A percentile compares a stretch with the other conserved stretches of the same genome.
Evolutionary conservation across 2,797 vertebrate species (phyloP).

Genomic region (Schizothorax lantsangensis): DNA sequence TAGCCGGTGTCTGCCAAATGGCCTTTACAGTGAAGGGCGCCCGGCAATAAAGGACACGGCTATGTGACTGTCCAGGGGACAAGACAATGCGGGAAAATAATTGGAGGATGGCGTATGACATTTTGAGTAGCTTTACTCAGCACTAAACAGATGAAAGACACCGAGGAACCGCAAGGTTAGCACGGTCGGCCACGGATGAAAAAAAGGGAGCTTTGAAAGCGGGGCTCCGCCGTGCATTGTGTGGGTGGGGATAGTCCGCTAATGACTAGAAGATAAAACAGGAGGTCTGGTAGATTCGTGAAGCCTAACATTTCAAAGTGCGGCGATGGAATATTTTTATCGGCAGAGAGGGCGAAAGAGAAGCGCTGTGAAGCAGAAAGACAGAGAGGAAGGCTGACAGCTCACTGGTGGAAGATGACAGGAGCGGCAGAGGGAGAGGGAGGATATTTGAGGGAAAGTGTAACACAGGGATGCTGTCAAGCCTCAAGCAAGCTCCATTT

Average conservation of each 20-base stretch:
- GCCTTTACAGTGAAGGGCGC: constrained; percentile 55
- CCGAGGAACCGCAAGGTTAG: constrained; percentile 49
- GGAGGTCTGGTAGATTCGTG: constrained; percentile 68
- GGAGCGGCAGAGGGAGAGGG: constrained; percentile 65
- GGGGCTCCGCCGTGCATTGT: constrained; percentile 61
- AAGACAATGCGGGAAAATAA: constrained; percentile 66
- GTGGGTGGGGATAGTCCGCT: constrained; percentile 72
- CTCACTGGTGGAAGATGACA: constrained; percentile 77
- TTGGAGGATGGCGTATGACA: constrained; percentile 67
- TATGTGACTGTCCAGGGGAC: constrained; percentile 46
- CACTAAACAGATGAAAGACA: constrained; percentile 68
- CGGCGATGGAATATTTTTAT: constrained; percentile 79
- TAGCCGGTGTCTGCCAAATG: constrained; percentile 45
- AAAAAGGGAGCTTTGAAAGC: constrained; percentile 64
- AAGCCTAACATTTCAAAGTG: constrained; percentile 64
- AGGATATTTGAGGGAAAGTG: constrained; percentile 78
- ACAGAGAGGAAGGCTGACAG: constrained; percentile 77
- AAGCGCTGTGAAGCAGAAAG: constrained; percentile 79
- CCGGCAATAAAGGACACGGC: constrained; percentile 40
- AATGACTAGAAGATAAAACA: constrained; percentile 73
- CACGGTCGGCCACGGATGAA: constrained; percentile 64
- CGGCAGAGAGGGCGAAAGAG: constrained; percentile 63
- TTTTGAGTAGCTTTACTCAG: constrained; percentile 65
- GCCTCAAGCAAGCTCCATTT: constrained; percentile 80
- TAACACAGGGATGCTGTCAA: constrained; percentile 81